Base-by-base conservation (phyloP, 2,797 vertebrate species). In the Heterohyrax brucei region DNA sequence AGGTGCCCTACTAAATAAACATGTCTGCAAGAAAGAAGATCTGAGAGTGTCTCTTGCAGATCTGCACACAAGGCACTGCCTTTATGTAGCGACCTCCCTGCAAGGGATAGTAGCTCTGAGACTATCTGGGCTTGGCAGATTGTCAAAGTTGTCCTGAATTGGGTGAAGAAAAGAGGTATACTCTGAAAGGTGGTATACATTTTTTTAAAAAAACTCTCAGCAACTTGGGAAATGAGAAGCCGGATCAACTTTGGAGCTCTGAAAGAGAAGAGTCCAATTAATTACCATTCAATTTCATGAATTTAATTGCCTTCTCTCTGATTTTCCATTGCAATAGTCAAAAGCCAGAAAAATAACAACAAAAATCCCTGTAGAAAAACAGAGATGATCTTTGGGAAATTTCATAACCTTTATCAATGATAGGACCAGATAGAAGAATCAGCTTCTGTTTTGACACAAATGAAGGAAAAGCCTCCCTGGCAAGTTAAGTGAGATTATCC, bases 101-200 rank as follows among this genome's bases (percentile, higher is more conserved):
- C 24, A 1, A 73, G 24, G 1, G 3, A 30, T 91, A 9, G 46
- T 44, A 64, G 26, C 61, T 89, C 68, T 68, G 53, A 92, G 26
- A 64, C 16, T 61, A 75, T 53, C 24, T 82, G 46, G 73, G 2
- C 1, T 76, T 85, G 46, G 89, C 30, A 12, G 33, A 16, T 0
- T 81, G 12, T 64, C 33, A 84, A 93, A 94, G 39, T 72, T 77
- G 56, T 44, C 28, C n/a, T 89, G 82, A 88, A 91, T 21, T 86
- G 0, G 4, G 18, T 46, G 12, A 87, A 16, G 28, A 39, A 88
- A 90, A 83, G 3, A n/a, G 62, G 19, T 68, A 68, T 68, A 1
- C 77, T 66, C 76, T 94, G 72, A 82, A 59, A 84, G 18, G 5
- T 84, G 81, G 26, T 44, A 16, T 30, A 87, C 18, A 53, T 53